Conservation (phyloP, 2,113 vertebrate species). For the Oreotragus oreotragus region DNA sequence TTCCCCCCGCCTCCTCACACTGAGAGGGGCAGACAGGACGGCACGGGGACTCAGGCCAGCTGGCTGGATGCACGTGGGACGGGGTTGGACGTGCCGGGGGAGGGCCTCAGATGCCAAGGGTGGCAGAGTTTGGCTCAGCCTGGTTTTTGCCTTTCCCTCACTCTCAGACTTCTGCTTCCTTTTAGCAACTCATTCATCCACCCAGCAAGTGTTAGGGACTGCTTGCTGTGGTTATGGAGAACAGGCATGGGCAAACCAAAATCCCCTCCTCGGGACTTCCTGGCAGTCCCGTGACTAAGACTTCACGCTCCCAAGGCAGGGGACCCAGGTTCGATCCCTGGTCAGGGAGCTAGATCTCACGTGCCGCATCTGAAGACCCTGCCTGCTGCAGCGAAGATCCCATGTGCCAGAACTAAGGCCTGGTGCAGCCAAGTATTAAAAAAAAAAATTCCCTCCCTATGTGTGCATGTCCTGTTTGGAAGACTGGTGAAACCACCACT, state of each 20-base stretch:
- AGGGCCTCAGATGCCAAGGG: neutral
- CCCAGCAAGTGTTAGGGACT: neutral
- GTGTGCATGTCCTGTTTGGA: neutral
- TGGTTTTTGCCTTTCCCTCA: fast-evolving
- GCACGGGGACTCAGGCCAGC: neutral
- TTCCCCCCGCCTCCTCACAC: neutral
- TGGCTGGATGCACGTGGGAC: fast-evolving
- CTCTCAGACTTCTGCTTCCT: neutral
- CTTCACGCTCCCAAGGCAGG: neutral
- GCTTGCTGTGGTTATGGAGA: neutral
- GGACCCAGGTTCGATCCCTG: neutral
- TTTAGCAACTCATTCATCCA: neutral
- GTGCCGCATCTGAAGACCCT: neutral
- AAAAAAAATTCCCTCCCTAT: neutral
- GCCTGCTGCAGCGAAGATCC: neutral
- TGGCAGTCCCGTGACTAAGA: neutral
- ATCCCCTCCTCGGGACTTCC: neutral
- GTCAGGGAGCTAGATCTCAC: neutral
- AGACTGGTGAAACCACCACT: neutral
- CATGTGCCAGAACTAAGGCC: neutral
- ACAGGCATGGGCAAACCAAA: neutral
- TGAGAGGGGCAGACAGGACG: neutral
- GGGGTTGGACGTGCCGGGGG: no score
- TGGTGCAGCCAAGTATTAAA: neutral
- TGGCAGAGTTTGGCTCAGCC: neutral